phyloP scores from a whole-genome alignment of 2,113 vertebrate genomes.

The Zosterops borbonicus region DNA sequence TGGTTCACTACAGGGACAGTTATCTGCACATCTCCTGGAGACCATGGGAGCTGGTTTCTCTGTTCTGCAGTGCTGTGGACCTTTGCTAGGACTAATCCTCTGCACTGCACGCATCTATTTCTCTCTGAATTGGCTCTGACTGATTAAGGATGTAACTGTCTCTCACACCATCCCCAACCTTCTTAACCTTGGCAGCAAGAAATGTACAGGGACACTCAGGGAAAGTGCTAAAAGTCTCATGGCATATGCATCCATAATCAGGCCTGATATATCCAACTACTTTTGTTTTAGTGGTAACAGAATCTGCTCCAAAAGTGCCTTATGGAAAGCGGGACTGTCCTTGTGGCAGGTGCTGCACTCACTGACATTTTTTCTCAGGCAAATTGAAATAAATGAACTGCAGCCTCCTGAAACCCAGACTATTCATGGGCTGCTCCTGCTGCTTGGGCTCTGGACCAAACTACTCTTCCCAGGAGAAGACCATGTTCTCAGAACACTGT shows the following conservation, averaged over 20 bases:
- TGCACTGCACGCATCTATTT: background rate
- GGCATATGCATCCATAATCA: background rate
- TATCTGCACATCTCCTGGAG: background rate
- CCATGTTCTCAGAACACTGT: background rate
- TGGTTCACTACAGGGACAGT: background rate
- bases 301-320: background rate
- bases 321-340: background rate
- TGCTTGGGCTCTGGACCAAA: background rate
- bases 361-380: background rate
- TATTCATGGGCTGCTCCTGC: background rate
- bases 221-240: background rate
- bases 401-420: background rate
- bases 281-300: background rate
- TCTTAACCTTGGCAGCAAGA: background rate
- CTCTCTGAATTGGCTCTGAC: background rate
- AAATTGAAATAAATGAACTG: background rate
- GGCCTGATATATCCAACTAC: background rate
- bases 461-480: background rate
- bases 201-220: background rate
- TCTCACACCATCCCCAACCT: background rate
- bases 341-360: background rate
- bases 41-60: background rate
- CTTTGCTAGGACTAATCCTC: background rate
- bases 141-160: background rate
- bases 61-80: background rate